Conservation (phyloP, 2,797 vertebrate species). For the Australoheros facetus region DNA sequence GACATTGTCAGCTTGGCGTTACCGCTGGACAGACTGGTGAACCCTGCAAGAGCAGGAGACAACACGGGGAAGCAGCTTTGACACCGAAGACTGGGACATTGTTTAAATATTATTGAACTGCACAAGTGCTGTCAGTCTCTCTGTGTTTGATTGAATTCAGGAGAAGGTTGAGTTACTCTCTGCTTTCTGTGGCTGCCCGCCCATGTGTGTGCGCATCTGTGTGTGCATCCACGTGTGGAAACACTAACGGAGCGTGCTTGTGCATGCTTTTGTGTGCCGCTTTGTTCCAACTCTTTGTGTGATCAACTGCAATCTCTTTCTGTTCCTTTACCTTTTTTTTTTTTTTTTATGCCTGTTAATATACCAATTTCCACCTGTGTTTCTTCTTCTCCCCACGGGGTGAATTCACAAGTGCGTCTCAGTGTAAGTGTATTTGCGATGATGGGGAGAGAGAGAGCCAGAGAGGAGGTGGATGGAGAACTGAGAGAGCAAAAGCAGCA, state of each 20-base stretch:
- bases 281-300: constrained; percentile 61
- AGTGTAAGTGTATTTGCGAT: constrained; percentile 54
- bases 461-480: constrained; percentile 52
- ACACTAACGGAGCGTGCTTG: constrained; percentile 42
- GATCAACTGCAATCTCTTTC: constrained; percentile 21
- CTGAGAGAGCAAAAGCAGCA: constrained; percentile 56
- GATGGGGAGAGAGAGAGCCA: neutral
- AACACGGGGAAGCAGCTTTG: constrained; percentile 49
- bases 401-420: constrained; percentile 63
- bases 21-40: constrained; percentile 39
- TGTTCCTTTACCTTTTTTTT: neutral
- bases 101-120: constrained; percentile 75
- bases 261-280: constrained; percentile 33
- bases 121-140: constrained; percentile 63
- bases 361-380: constrained; percentile 68
- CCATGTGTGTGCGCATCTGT: constrained; percentile 43
- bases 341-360: constrained; percentile 28
- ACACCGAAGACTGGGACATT: constrained; percentile 60
- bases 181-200: constrained; percentile 32
- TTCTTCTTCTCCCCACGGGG: constrained; percentile 20
- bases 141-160: constrained; percentile 66
- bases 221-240: constrained; percentile 46
- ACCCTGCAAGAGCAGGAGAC: constrained; percentile 41
- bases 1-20: constrained; percentile 33
- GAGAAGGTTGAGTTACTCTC: constrained; percentile 36